Percentiles rank a stretch among this genome's conserved stretches.
phyloP scores from a whole-genome alignment of 2,888 invertebrate species.

The Latrodectus hesperus region DNA sequence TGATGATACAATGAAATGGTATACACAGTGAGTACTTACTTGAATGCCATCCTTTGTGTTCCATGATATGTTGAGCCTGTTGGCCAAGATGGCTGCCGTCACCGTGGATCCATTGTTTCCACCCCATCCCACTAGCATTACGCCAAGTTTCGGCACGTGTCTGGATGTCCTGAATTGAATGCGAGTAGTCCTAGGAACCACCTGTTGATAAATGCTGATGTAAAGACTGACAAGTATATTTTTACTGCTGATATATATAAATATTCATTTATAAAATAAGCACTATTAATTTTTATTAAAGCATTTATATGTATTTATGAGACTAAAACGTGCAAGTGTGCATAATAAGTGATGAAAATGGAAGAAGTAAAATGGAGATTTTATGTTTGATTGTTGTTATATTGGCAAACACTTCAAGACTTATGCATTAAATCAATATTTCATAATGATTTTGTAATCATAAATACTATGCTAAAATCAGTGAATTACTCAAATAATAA shows the following conservation, averaged over 20 bases:
- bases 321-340: too few species aligned
- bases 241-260: too few species aligned
- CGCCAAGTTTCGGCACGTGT: slow-evolving; percentile 87
- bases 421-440: too few species aligned
- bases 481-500: background rate
- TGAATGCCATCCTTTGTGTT: slow-evolving; percentile 83
- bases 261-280: too few species aligned
- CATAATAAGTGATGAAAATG: too few species aligned
- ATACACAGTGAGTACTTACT: slow-evolving; percentile 15
- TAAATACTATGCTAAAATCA: background rate
- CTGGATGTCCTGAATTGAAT: slow-evolving; percentile 85
- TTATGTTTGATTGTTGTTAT: too few species aligned
- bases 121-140: slow-evolving; percentile 98
- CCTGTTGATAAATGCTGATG: slow-evolving; percentile 75
- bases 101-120: slow-evolving; percentile 97
- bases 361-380: too few species aligned
- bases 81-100: slow-evolving; percentile 89
- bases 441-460: too few species aligned
- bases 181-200: slow-evolving; percentile 80
- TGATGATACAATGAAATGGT: background rate
- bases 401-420: too few species aligned
- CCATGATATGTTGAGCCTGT: slow-evolving; percentile 85
- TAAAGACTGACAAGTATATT: too few species aligned
- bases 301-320: too few species aligned
- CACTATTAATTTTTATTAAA: too few species aligned